Evolutionary conservation across 2,113 vertebrate species (phyloP), one percentile per base, ranked within the genome.

Genomic region (Platycercus adscitus): DNA sequence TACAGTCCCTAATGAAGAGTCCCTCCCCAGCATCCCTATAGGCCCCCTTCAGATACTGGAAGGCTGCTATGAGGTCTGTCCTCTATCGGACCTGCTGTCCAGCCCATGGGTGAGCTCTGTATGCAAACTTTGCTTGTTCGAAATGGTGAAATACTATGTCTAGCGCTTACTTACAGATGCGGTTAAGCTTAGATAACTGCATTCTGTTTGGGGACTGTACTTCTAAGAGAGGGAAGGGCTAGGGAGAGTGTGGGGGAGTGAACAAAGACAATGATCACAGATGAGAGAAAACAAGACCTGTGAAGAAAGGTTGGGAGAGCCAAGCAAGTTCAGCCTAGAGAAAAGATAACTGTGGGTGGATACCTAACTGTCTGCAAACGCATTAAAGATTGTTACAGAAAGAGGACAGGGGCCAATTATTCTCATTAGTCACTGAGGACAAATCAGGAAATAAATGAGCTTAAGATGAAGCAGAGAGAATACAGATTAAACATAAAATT

Each of bases 321-420:
- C 35, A 68, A 52, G 71, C 69, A 91, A 88, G 53, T 66, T 89
- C 64, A 37, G 8, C 69, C 79, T 75, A 69, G 71, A 84, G 78
- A 92, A 92, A 50, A 95, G 64, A 71, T 55, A 76, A 26, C 81
- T 61, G 91, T 93, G 86, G 91, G 90, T 90, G 89, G 92, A 91
- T 94, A 83, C 71, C n/a, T 82, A 81, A 84, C 55, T 96, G 76
- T 91, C 85, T 95, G 86, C 75, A 95, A 91, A 88, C 91, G 84
- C 44, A 78, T 73, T 68, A 80, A 96, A 89, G 79, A 91, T 64
- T 49, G 9, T 93, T 95, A 56, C 68, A 81, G 84, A 94, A 92
- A 88, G 93, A 94, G 91, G 81, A 88, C 68, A 93, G 72, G 92
- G 91, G 76, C 70, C 73, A 97, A 94, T 96, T 97, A 96, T 96